phyloP scores from a whole-genome alignment of 2,113 vertebrate species.

The Tetrax tetrax region DNA sequence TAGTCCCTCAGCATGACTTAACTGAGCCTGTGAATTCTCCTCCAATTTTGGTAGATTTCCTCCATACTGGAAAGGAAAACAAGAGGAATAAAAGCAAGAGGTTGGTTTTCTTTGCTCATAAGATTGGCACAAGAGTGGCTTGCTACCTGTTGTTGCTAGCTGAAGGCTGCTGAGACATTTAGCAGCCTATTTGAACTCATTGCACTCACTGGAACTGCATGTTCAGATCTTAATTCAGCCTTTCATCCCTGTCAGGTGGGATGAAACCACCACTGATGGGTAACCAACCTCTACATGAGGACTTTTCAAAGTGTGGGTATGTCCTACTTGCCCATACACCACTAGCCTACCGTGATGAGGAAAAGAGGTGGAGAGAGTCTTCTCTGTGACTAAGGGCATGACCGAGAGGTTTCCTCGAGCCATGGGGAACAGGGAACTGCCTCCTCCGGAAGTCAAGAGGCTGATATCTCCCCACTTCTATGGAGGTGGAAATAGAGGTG shows the following conservation, averaged over 20 bases:
- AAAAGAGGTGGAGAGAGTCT: not conserved
- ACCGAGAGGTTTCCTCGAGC: not conserved
- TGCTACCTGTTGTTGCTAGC: not conserved
- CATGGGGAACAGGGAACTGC: not conserved
- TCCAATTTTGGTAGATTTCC: not conserved
- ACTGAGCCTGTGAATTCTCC: not conserved
- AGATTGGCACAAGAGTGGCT: not conserved
- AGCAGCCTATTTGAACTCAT: not conserved
- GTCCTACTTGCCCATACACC: not conserved
- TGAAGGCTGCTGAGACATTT: not conserved
- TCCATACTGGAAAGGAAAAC: not conserved
- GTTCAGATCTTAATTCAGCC: not conserved
- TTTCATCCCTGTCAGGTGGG: not conserved
- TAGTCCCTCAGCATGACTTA: not conserved
- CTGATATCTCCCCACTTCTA: not conserved
- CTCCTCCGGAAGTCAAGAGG: not conserved
- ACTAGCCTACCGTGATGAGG: fast-evolving
- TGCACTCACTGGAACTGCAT: not conserved
- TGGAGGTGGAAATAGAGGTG: not conserved
- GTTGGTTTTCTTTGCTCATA: not conserved
- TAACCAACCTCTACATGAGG: not conserved
- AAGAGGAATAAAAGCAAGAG: not conserved
- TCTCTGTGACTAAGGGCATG: not conserved
- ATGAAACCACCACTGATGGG: not conserved
- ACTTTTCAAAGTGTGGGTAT: not conserved